Percentiles rank a stretch among this genome's conserved stretches.
Conservation (phyloP, 2,888 invertebrate genomes). For the Hypsopygia costalis region DNA sequence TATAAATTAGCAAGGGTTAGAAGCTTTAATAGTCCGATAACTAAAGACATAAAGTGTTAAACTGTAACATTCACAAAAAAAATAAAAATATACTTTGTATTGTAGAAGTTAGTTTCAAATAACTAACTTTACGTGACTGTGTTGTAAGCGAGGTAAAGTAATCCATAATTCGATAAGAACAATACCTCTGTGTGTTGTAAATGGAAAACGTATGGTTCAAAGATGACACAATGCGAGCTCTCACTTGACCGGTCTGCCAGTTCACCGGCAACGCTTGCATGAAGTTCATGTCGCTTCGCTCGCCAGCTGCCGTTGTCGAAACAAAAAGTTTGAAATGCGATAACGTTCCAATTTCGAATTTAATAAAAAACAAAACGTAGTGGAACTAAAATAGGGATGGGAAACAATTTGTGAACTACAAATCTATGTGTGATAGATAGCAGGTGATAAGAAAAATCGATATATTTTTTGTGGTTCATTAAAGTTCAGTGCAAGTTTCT, state of each 20-base stretch:
- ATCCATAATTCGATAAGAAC: too few relatives aligned
- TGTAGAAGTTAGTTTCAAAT: neutral
- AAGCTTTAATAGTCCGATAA: too few relatives aligned
- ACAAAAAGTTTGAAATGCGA: slow-evolving; percentile 37
- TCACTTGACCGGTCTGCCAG: slow-evolving; percentile 62
- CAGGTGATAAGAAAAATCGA: slow-evolving; percentile 52
- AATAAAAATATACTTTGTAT: too few relatives aligned
- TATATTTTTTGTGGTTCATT: slow-evolving; percentile 18
- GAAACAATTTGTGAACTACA: neutral
- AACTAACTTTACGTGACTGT: too few relatives aligned
- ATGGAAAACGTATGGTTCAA: slow-evolving; percentile 39
- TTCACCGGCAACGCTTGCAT: slow-evolving; percentile 54
- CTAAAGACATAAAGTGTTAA: too few relatives aligned
- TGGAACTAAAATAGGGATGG: slow-evolving; percentile 11
- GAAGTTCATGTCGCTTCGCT: slow-evolving; percentile 43
- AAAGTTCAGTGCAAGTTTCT: slow-evolving; percentile 25
- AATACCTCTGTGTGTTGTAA: slow-evolving; percentile 14
- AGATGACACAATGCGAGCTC: slow-evolving; percentile 59
- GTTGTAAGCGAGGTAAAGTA: too few relatives aligned
- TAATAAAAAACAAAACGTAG: slow-evolving; percentile 12
- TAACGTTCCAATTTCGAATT: slow-evolving; percentile 17
- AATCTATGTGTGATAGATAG: slow-evolving; percentile 32
- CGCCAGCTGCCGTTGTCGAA: slow-evolving; percentile 38
- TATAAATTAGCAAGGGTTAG: too few relatives aligned
- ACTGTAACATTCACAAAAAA: too few relatives aligned